These are phyloP conservation scores for Clitarchus hookeri DNA, from an alignment of 2,888 invertebrate species.

Conservation along the genomic window DNA sequence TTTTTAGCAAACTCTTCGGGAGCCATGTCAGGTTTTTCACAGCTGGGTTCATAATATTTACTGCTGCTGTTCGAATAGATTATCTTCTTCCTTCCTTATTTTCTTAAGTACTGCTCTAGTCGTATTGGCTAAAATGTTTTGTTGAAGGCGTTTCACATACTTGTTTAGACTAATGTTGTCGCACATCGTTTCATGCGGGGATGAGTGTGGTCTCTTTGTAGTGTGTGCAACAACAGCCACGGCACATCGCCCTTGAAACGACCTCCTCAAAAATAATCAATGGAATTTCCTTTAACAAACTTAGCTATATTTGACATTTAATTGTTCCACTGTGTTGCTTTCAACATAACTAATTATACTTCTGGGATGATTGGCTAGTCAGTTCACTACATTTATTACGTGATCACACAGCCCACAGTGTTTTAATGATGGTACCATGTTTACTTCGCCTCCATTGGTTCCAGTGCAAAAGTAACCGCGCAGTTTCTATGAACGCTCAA, in stretches of 20 bases:
- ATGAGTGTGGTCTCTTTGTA: background rate
- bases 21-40: background rate
- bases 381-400: background rate
- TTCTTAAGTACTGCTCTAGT: background rate
- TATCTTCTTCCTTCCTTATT: background rate
- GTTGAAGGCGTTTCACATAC: background rate
- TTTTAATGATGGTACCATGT: conserved; percentile 23
- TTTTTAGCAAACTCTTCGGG: background rate
- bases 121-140: background rate
- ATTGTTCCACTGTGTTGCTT: conserved; percentile 31
- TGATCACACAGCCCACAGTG: conserved; percentile 23
- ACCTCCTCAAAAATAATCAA: conserved; percentile 27
- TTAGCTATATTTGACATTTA: conserved; percentile 28
- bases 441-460: too few relatives aligned
- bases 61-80: background rate
- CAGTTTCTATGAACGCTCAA: conserved; percentile 20
- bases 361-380: conserved; percentile 28
- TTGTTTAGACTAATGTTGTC: background rate
- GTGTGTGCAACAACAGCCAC: too few relatives aligned
- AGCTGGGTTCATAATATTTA: background rate
- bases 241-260: too few relatives aligned
- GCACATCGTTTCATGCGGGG: background rate
- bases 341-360: conserved; percentile 33
- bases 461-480: conserved; percentile 29
- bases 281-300: conserved; percentile 32